Evolutionary conservation across 2,113 vertebrate genomes (phyloP), one percentile per base, ranked within the genome.

Genomic region (Euleptes europaea): DNA sequence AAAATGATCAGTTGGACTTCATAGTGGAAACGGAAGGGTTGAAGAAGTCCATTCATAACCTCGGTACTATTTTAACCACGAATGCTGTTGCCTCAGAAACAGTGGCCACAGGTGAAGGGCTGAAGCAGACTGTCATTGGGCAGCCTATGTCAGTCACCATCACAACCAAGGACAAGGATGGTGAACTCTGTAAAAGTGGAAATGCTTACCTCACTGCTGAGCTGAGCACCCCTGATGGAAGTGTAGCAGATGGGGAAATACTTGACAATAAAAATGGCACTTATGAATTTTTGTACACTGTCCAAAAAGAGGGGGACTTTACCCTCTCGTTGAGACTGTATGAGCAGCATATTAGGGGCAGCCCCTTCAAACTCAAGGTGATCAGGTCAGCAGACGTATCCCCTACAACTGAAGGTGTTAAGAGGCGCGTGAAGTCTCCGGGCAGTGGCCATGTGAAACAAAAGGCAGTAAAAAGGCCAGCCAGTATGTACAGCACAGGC

Each of bases 211-310:
- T 99, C 69, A 96, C 97, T 0, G 98, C 98, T 1, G 97, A 98
- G 54, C 96, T 99, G 89, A 97, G 96, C 93, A 97, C 97, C 0
- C 94, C 97, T 1, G 98, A 98, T 3, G 98, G 98, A 23, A 96
- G 96, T n/a, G 96, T 96, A 60, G 97, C 97, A 0, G 97, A 98
- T 1, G 97, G 98, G 5, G 97, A 99, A 90, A 97, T 99, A 83
- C 95, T 98, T 76, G 99, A 99, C 95, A 98, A 98, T 93, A 99
- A 99, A 92, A 99, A 99, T 1, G 99, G 99, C 93, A 99, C 98
- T n/a, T 99, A 99, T 0, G 98, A 99, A 88, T 98, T 97, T 88
- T 89, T 98, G 78, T 99, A 98, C 93, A 97, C 97, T 0, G 97
- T 97, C 77, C 96, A 97, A 82, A 98, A 97, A 75, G 99, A 99